Percentiles rank a stretch among this genome's conserved stretches.
phyloP scores from a whole-genome alignment of 2,888 invertebrate genomes.

The Plagodis dolabraria region DNA sequence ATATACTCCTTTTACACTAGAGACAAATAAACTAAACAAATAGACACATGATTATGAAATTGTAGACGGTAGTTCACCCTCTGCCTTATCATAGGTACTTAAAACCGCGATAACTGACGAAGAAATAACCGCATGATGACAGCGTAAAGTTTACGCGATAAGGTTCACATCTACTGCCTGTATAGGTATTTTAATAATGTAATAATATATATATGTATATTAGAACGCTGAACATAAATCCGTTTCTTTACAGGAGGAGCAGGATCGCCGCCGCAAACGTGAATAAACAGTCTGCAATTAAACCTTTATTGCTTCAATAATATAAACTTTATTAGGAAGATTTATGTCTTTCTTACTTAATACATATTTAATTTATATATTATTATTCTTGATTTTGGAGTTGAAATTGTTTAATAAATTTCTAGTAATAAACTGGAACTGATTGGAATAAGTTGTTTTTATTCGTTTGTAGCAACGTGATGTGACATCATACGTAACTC shows the following conservation, averaged over 20 bases:
- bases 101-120: too few relatives aligned
- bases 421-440: constrained; percentile 38
- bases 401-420: constrained; percentile 22
- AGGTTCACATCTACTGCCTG: neutral
- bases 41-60: too few relatives aligned
- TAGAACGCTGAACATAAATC: neutral
- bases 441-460: constrained; percentile 41
- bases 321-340: constrained; percentile 21
- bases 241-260: constrained; percentile 71
- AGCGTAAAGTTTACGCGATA: neutral
- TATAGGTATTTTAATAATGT: neutral
- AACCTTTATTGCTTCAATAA: neutral
- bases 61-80: too few relatives aligned
- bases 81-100: too few relatives aligned
- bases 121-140: too few relatives aligned
- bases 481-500: neutral
- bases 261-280: constrained; percentile 80
- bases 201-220: neutral
- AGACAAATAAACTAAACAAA: too few relatives aligned
- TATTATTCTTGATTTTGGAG: constrained; percentile 24
- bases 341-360: constrained; percentile 22
- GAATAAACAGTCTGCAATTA: constrained; percentile 53
- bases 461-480: constrained; percentile 11
- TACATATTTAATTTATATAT: constrained; percentile 22
- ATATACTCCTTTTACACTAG: too few relatives aligned